phyloP scores from a whole-genome alignment of 2,113 vertebrate species.

The Pagrus major region DNA sequence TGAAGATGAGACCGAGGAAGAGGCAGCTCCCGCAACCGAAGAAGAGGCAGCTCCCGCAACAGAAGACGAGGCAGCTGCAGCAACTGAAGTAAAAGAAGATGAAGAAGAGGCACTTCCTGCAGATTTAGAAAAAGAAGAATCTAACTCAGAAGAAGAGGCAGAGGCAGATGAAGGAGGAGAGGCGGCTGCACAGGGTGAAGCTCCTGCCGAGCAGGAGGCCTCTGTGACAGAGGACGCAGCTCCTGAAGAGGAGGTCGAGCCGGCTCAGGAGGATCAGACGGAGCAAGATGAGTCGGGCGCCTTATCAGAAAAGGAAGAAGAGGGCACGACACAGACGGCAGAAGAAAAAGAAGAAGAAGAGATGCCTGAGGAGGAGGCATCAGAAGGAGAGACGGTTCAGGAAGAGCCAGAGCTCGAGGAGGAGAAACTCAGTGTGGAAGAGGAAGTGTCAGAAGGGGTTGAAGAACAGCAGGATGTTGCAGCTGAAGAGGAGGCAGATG shows the following conservation, averaged over 20 bases:
- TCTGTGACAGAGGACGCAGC: constrained; percentile 5
- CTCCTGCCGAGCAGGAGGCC: constrained; percentile 35
- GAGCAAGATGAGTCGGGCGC: constrained; percentile 7
- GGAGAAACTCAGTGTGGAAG: constrained; percentile 18
- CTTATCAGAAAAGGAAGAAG: constrained; percentile 30
- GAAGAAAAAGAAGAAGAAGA: constrained; percentile 16
- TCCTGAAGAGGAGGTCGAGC: constrained; percentile 38
- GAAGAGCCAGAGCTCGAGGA: not conserved
- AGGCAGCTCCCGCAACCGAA: too few species aligned
- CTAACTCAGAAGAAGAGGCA: not conserved
- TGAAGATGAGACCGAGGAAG: constrained; percentile 18
- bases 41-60: constrained; percentile 7
- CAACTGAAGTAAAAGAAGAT: constrained; percentile 15
- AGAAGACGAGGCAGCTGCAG: constrained; percentile 15
- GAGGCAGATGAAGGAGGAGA: constrained; percentile 4
- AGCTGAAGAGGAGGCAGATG: constrained; percentile 36
- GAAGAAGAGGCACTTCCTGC: constrained; percentile 13
- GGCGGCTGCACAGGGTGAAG: constrained; percentile 25
- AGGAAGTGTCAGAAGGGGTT: constrained; percentile 2
- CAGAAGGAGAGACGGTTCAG: not conserved
- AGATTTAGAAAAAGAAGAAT: not conserved
- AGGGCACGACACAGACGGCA: not conserved
- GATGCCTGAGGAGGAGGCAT: constrained; percentile 11
- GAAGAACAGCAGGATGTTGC: constrained; percentile 21
- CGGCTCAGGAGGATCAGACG: constrained; percentile 18